Conservation (phyloP, 2,797 vertebrate genomes). For the Sebastiscus tertius region DNA sequence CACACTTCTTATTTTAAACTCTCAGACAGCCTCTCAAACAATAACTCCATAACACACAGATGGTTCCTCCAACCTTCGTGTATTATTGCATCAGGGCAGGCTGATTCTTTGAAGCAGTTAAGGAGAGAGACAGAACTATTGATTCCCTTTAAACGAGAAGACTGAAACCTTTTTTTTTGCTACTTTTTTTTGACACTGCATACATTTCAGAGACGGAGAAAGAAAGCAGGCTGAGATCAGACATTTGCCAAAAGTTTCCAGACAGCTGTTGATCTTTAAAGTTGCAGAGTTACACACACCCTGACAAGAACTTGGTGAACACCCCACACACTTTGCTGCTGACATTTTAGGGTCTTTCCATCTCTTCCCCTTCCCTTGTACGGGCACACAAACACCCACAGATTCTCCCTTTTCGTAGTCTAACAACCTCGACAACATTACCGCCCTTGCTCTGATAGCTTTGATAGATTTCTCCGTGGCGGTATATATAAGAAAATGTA, state of each 20-base stretch:
- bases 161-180: conserved; percentile 32
- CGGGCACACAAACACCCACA: background rate
- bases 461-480: conserved; percentile 11
- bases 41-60: conserved; percentile 59
- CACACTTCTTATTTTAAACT: conserved; percentile 52
- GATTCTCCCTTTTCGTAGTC: conserved; percentile 10
- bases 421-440: conserved; percentile 31
- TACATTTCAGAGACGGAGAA: conserved; percentile 47
- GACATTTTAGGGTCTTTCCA: conserved; percentile 32
- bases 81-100: conserved; percentile 66
- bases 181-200: conserved; percentile 44
- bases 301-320: conserved; percentile 5
- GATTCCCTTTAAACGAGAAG: conserved; percentile 69
- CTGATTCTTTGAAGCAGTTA: conserved; percentile 65
- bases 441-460: conserved; percentile 17
- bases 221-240: conserved; percentile 26
- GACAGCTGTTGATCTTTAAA: conserved; percentile 60
- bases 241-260: conserved; percentile 55
- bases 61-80: conserved; percentile 61
- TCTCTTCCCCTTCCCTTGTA: background rate
- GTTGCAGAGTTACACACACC: conserved; percentile 7
- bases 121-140: conserved; percentile 59
- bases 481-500: conserved; percentile 25
- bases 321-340: background rate
- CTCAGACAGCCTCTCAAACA: conserved; percentile 55